Evolutionary conservation across 2,113 vertebrate species (phyloP).

Genomic region (Rhodinocichla rosea): DNA sequence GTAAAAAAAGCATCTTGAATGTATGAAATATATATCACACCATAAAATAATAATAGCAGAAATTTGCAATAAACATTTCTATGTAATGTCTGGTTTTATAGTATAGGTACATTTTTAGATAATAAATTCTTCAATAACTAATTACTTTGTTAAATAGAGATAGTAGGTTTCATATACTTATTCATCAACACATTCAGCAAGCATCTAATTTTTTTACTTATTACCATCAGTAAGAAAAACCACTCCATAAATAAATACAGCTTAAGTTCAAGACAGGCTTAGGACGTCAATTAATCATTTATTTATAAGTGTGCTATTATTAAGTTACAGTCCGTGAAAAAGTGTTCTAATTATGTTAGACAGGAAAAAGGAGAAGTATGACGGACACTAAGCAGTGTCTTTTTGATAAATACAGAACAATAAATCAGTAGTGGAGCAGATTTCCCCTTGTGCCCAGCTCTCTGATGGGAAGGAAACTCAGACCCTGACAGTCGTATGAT

Average conservation of each 20-base stretch:
- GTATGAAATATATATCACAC: not conserved
- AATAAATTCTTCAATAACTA: not conserved
- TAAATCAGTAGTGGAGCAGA: not conserved
- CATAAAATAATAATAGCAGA: not conserved
- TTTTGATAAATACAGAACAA: not conserved
- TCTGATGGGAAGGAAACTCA: not conserved
- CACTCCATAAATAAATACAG: not conserved
- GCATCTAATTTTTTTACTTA: not conserved
- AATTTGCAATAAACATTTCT: not conserved
- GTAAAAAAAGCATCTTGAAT: not conserved
- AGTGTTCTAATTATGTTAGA: not conserved
- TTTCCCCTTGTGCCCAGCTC: not conserved
- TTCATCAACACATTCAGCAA: not conserved
- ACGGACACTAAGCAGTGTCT: not conserved
- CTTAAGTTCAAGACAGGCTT: not conserved
- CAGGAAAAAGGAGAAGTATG: not conserved
- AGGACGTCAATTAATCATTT: not conserved
- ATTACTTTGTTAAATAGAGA: not conserved
- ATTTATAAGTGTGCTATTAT: not conserved
- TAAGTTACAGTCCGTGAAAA: not conserved
- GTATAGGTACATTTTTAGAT: not conserved
- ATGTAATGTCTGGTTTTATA: not conserved
- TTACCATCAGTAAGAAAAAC: not conserved
- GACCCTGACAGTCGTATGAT: fast-evolving
- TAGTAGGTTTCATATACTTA: not conserved